Evolutionary conservation across 2,797 vertebrate species (phyloP).

Genomic region (Acanthornis magna): DNA sequence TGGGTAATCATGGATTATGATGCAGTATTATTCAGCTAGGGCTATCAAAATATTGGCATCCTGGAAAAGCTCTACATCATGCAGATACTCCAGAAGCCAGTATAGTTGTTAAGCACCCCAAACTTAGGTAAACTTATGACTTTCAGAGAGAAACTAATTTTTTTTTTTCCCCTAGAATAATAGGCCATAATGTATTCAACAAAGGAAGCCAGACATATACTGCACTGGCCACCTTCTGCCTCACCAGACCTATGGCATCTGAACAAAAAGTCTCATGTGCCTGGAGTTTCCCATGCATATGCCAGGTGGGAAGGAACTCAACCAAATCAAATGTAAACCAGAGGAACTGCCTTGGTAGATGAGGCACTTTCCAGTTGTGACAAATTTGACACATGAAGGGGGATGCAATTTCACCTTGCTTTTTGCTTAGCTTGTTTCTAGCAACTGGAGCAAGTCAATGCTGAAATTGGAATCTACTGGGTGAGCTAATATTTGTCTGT

Average conservation of each 20-base stretch:
- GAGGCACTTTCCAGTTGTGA: background rate
- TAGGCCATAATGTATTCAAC: background rate
- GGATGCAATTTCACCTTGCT: background rate
- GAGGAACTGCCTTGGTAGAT: background rate
- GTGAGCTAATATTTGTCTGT: background rate
- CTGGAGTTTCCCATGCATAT: background rate
- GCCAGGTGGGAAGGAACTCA: background rate
- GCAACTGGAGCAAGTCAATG: background rate
- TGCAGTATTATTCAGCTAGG: background rate
- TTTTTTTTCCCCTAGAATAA: rapidly evolving
- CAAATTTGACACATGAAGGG: background rate
- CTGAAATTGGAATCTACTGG: background rate
- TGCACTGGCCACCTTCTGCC: background rate
- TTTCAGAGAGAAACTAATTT: background rate
- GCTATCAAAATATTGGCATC: background rate
- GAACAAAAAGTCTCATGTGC: background rate
- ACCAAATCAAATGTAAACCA: background rate
- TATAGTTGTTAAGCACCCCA: background rate
- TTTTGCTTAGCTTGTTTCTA: background rate
- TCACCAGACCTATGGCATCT: background rate
- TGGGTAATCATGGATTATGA: background rate
- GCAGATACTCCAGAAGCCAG: background rate
- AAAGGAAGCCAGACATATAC: background rate
- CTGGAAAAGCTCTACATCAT: background rate
- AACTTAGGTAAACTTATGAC: background rate